Conservation (phyloP, 2,113 vertebrate genomes). For the Marmota flaviventris region DNA sequence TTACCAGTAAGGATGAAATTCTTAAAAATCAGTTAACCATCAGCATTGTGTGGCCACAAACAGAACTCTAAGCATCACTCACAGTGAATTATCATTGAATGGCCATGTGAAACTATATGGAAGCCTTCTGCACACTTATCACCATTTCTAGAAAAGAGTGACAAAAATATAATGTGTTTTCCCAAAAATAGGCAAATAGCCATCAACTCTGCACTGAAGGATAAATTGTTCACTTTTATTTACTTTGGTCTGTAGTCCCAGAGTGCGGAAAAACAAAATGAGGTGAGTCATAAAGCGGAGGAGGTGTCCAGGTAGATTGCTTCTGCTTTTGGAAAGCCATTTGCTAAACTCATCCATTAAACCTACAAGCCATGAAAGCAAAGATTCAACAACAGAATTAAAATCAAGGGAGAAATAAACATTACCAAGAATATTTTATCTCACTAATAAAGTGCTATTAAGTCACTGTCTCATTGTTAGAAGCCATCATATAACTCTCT, state of each 20-base stretch:
- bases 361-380: constrained; percentile 87
- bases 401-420: neutral
- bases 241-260: constrained; percentile 96
- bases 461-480: neutral
- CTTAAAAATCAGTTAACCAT: neutral
- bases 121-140: neutral
- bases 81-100: neutral
- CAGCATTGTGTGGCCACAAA: neutral
- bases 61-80: neutral
- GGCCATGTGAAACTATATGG: neutral
- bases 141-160: constrained; percentile 6
- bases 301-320: constrained; percentile 93
- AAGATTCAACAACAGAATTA: neutral
- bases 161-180: neutral
- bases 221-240: neutral
- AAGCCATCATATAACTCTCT: neutral
- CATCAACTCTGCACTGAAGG: neutral
- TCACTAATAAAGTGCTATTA: neutral
- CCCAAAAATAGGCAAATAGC: neutral
- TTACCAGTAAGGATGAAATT: neutral
- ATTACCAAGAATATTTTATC: neutral
- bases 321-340: constrained; percentile 92
- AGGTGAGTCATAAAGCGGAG: constrained; percentile 97
- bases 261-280: constrained; percentile 94
- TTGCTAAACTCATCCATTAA: constrained; percentile 95